These are phyloP conservation scores for Etheostoma spectabile DNA, from an alignment of 2,113 vertebrate species.

Conservation along the genomic window DNA sequence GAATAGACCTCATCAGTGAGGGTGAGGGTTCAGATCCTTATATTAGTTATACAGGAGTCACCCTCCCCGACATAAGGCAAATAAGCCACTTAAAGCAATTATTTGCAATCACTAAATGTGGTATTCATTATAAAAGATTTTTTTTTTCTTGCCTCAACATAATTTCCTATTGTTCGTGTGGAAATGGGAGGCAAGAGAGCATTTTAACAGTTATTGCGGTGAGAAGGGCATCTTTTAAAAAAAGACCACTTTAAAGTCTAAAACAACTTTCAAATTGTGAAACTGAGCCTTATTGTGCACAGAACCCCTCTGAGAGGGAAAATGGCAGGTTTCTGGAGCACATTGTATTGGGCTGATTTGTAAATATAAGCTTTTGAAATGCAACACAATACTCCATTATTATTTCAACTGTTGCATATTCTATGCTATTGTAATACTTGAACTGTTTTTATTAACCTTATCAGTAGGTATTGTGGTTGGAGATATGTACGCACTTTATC, in stretches of 20 bases:
- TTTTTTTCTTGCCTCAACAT: constrained; percentile 75
- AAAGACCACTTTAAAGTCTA: constrained; percentile 79
- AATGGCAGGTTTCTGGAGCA: constrained; percentile 72
- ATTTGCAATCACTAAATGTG: constrained; percentile 98
- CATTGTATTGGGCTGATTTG: constrained; percentile 80
- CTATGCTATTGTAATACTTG: constrained; percentile 54
- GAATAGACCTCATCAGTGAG: constrained; percentile 98
- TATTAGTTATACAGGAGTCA: constrained; percentile 93
- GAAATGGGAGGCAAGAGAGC: constrained; percentile 83
- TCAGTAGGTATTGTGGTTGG: constrained; percentile 68
- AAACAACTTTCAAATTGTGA: constrained; percentile 84
- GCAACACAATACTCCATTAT: constrained; percentile 68
- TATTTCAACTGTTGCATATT: constrained; percentile 63
- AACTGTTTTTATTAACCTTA: constrained; percentile 75
- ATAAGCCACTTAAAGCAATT: constrained; percentile 95
- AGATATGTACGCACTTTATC: background rate
- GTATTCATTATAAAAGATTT: constrained; percentile 92
- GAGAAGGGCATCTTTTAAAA: constrained; percentile 60
- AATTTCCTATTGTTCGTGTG: constrained; percentile 86
- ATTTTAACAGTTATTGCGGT: constrained; percentile 82
- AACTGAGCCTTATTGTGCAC: constrained; percentile 77
- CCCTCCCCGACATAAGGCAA: constrained; percentile 90
- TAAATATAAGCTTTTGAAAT: constrained; percentile 82
- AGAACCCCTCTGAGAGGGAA: constrained; percentile 75
- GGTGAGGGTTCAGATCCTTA: constrained; percentile 92